Evolutionary conservation across 2,113 vertebrate genomes (phyloP), one percentile per base, ranked within the genome.

Genomic region (Hypanus sabinus): DNA sequence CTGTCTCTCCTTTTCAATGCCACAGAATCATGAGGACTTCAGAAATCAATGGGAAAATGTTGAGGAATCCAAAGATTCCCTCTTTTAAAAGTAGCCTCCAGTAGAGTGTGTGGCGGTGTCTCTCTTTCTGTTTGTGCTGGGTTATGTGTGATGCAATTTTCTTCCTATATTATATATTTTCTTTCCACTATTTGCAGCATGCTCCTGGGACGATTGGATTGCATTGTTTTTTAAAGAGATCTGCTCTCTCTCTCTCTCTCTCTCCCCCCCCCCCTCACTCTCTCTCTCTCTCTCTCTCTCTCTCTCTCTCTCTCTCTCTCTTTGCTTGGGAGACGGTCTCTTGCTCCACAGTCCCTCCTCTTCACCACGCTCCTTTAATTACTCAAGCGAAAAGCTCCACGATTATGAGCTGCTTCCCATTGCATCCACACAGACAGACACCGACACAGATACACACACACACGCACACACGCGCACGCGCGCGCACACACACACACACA

Each of bases 131-230:
- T 83, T 60, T 87, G 83, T 62, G 27, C 55, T 62, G 83, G 57
- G 27, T 57, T 79, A 36, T n/a, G 60, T 85, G 60, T 65, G 85
- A 90, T 90, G 85, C 60, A 90, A 65, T 90, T 65, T 90, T 90
- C 85, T 90, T 65, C 85, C 60, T 90, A 68, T 90, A 90, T 90
- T 90, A 90, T 65, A 90, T 90, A 90, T 90, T 90, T 90, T 90
- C 85, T 90, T 90, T 90, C 85, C 85, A 90, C 85, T 90, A 65
- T 90, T 65, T 90, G 60, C 57, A 90, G 85, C 60, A 90, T 65
- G 57, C 85, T 90, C 85, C 85, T 90, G 85, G 85, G 85, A 90
- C 85, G 85, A 90, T 90, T 90, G 85, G 85, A 68, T 90, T 90
- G 85, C 85, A 90, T 90, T 62, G 30, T 88, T 90, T 90, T 65